phyloP scores from a whole-genome alignment of 2,113 vertebrate species.

The Psittacula cyanocephala region DNA sequence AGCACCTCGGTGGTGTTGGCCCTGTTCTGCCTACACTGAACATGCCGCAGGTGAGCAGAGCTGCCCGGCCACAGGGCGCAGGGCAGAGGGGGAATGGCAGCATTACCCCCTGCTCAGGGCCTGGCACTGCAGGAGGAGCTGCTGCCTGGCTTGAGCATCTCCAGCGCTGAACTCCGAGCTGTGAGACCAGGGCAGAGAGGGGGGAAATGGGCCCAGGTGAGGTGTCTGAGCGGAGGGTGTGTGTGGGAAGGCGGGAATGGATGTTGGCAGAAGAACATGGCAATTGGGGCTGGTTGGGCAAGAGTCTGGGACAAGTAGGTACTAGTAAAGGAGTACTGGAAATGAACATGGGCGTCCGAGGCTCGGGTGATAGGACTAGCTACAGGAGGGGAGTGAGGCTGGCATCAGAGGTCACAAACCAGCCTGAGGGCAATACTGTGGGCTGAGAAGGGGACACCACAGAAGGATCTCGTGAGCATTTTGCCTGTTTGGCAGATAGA shows the following conservation, averaged over 20 bases:
- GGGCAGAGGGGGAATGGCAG: background rate
- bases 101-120: too few relatives aligned
- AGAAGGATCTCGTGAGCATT: background rate
- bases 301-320: background rate
- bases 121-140: background rate
- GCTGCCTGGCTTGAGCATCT: background rate
- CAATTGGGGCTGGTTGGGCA: background rate
- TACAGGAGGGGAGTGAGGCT: background rate
- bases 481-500: rapidly evolving
- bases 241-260: background rate
- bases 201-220: too few relatives aligned
- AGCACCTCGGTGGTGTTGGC: background rate
- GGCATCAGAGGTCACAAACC: background rate
- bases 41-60: background rate
- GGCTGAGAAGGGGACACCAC: background rate
- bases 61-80: background rate
- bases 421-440: background rate
- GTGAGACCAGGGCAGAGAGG: background rate
- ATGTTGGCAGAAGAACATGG: background rate
- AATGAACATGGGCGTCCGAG: background rate
- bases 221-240: background rate
- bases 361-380: background rate
- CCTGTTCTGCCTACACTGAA: background rate
- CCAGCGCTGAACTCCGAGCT: background rate
- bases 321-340: background rate